These are phyloP conservation scores for Apamea sordens DNA, from an alignment of 2,888 invertebrate species.

Conservation along the genomic window DNA sequence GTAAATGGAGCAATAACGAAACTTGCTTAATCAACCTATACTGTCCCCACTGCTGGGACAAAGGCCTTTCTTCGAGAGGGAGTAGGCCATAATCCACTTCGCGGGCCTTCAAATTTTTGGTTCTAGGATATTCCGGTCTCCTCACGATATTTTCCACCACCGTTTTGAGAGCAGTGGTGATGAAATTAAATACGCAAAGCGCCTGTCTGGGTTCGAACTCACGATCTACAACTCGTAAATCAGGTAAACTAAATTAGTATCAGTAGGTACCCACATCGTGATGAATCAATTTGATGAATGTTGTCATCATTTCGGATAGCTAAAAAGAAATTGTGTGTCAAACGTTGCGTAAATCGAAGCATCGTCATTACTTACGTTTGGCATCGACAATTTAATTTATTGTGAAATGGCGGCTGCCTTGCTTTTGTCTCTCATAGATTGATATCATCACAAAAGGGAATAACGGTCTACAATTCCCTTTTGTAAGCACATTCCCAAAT, in stretches of 20 bases:
- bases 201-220: background rate
- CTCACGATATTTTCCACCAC: no score
- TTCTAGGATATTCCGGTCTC: background rate
- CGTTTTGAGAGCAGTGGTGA: background rate
- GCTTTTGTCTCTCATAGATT: constrained; percentile 67
- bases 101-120: background rate
- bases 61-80: background rate
- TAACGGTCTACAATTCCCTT: constrained; percentile 61
- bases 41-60: background rate
- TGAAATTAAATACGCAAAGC: background rate
- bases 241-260: background rate
- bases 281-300: constrained; percentile 37
- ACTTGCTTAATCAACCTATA: background rate
- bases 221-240: background rate
- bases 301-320: constrained; percentile 27
- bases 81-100: background rate
- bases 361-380: constrained; percentile 55
- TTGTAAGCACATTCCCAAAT: constrained; percentile 71
- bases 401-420: constrained; percentile 53
- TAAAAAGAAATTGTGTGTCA: constrained; percentile 37
- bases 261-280: background rate
- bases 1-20: no score
- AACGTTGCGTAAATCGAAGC: constrained; percentile 52
- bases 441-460: constrained; percentile 68
- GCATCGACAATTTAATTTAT: constrained; percentile 67